Evolutionary conservation across 2,888 invertebrate genomes (phyloP).

Genomic region (Polia nebulosa): DNA sequence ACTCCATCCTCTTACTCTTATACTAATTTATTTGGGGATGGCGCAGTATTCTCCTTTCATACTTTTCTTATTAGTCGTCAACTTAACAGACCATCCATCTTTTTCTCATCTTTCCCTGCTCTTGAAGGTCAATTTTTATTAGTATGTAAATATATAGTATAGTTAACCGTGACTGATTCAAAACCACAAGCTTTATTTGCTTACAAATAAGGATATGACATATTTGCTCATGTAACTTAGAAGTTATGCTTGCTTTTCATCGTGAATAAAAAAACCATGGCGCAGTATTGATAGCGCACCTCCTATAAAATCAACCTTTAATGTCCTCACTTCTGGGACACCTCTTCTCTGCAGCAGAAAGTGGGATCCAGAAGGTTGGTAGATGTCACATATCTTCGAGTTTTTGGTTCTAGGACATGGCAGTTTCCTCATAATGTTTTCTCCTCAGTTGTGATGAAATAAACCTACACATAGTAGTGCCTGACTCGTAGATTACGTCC

Average conservation of each 20-base stretch:
- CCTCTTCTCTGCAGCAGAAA: background rate
- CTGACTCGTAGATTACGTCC: no score
- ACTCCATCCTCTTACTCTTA: no score
- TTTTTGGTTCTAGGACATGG: background rate
- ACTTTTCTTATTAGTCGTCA: no score
- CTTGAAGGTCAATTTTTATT: background rate
- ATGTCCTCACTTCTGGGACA: background rate
- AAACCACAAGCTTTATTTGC: constrained; percentile 21
- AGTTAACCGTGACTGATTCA: background rate
- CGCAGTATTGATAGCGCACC: background rate
- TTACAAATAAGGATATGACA: constrained; percentile 7
- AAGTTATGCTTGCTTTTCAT: background rate
- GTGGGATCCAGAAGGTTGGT: no score
- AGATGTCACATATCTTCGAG: background rate
- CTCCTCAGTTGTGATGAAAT: background rate
- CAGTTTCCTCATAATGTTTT: no score
- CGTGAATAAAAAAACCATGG: background rate
- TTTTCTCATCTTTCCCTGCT: no score
- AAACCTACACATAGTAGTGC: background rate
- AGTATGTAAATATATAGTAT: background rate
- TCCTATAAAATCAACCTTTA: background rate
- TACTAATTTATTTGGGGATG: no score
- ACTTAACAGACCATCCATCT: no score
- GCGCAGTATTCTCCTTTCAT: no score
- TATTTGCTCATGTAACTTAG: background rate